Conservation (phyloP, 2,797 vertebrate species). For the Furcifer pardalis region DNA sequence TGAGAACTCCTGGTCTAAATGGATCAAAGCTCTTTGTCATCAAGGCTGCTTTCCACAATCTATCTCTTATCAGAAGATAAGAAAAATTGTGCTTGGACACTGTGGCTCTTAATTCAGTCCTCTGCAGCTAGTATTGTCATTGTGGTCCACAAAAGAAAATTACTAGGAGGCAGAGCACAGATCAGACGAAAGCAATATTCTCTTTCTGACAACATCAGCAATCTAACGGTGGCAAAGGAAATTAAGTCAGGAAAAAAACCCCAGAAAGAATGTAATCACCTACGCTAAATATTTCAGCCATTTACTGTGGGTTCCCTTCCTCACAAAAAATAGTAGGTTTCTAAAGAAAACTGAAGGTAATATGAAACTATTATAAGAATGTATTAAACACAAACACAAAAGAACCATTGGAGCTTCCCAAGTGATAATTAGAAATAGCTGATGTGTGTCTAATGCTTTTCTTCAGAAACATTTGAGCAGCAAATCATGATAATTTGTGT, state of each 20-base stretch:
- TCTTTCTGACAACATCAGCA: background rate
- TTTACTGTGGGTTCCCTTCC: slow-evolving; percentile 39
- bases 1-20: too few relatives aligned
- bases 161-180: background rate
- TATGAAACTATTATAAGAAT: slow-evolving; percentile 57
- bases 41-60: too few relatives aligned
- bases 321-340: slow-evolving; percentile 39
- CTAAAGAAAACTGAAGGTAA: slow-evolving; percentile 65
- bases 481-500: slow-evolving; percentile 46
- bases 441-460: slow-evolving; percentile 72
- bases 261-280: slow-evolving; percentile 5
- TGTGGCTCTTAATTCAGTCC: background rate
- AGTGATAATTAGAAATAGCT: slow-evolving; percentile 71
- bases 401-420: slow-evolving; percentile 67
- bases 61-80: background rate
- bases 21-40: too few relatives aligned
- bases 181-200: slow-evolving; percentile 8
- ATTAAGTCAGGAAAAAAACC: slow-evolving; percentile 13
- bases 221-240: slow-evolving; percentile 19
- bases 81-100: background rate
- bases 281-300: slow-evolving; percentile 52
- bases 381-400: slow-evolving; percentile 72
- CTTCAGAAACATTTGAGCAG: slow-evolving; percentile 53
- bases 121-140: background rate
- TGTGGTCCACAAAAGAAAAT: slow-evolving; percentile 1